These are phyloP conservation scores for Scomberomorus guttatus DNA, from an alignment of 2,797 vertebrate species.

Conservation along the genomic window DNA sequence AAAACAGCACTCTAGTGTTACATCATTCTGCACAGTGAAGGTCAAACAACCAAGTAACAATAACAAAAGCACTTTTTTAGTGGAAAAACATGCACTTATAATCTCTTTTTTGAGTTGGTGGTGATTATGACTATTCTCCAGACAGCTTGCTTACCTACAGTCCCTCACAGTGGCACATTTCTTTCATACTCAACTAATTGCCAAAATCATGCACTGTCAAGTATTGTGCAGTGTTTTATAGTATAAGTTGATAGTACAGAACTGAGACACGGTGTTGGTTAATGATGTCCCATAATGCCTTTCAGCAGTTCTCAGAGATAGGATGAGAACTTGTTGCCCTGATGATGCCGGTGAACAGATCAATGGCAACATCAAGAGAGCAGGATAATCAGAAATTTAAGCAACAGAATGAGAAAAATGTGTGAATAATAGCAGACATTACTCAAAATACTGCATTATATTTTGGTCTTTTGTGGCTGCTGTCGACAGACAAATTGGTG, in stretches of 20 bases:
- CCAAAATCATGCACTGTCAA: neutral
- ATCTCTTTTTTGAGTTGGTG: no score
- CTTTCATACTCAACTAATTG: neutral
- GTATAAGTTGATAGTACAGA: neutral
- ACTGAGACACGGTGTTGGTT: neutral
- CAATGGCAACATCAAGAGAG: constrained; percentile 14
- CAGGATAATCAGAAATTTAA: constrained; percentile 14
- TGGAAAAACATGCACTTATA: no score
- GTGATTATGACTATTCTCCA: no score
- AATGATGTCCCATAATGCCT: constrained; percentile 29
- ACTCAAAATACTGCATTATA: constrained; percentile 47
- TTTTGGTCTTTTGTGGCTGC: constrained; percentile 48
- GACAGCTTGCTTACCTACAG: no score
- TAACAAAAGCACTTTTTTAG: no score
- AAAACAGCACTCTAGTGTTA: no score
- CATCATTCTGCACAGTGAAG: no score
- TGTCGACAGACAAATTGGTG: constrained; percentile 60
- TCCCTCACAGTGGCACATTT: neutral
- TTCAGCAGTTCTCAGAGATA: constrained; percentile 1
- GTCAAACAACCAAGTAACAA: no score
- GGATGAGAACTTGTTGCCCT: constrained; percentile 33
- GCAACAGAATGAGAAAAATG: constrained; percentile 39
- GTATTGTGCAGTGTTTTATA: neutral
- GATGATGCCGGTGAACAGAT: constrained; percentile 14
- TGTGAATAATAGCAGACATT: constrained; percentile 41